phyloP scores from a whole-genome alignment of 2,797 vertebrate genomes.

The Lemur catta region DNA sequence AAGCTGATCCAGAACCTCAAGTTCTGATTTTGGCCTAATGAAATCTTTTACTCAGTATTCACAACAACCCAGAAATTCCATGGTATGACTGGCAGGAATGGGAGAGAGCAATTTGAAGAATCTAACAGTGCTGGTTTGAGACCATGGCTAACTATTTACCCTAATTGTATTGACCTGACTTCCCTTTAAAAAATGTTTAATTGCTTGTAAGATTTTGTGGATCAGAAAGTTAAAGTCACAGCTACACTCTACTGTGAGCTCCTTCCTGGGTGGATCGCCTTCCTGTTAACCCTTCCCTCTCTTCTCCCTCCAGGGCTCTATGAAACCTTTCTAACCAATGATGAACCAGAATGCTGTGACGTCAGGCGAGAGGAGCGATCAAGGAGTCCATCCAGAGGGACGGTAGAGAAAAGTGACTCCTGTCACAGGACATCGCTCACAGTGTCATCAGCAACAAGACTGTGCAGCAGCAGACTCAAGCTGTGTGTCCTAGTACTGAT shows the following conservation, averaged over 20 bases:
- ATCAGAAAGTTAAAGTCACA: neutral
- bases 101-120: neutral
- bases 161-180: neutral
- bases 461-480: conserved; percentile 97
- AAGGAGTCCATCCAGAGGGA: conserved; percentile 90
- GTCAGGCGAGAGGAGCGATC: conserved; percentile 93
- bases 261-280: fast-evolving
- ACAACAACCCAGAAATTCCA: neutral
- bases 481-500: conserved; percentile 97
- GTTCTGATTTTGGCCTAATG: neutral
- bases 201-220: neutral
- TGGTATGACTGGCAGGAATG: neutral
- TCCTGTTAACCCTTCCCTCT: neutral
- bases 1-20: neutral
- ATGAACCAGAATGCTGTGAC: conserved; percentile 96
- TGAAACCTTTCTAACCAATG: conserved; percentile 93
- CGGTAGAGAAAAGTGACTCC: conserved; percentile 91
- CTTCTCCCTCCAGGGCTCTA: conserved; percentile 91
- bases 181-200: neutral
- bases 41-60: neutral
- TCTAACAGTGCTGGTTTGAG: fast-evolving
- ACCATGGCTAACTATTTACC: fast-evolving
- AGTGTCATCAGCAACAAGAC: conserved; percentile 95
- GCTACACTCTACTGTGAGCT: fast-evolving
- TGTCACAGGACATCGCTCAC: conserved; percentile 94